These are phyloP conservation scores for Zaprionus africanus DNA, from an alignment of 1,140 invertebrate species.

Conservation along the genomic window DNA sequence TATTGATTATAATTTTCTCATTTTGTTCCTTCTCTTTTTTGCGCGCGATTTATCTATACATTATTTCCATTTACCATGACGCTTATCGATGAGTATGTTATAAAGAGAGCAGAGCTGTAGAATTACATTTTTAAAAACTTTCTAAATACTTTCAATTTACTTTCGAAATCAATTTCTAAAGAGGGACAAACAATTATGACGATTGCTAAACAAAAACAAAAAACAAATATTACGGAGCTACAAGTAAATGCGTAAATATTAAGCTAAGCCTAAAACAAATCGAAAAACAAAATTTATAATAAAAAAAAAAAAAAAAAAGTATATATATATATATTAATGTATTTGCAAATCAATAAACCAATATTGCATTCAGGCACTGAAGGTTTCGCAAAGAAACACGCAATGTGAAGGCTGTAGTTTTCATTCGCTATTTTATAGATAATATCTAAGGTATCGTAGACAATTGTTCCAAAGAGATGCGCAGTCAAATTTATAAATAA, in stretches of 20 bases:
- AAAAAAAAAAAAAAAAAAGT: slow-evolving; percentile 39
- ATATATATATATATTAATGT: slow-evolving; percentile 45
- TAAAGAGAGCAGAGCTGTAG: slow-evolving; percentile 53
- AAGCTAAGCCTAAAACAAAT: slow-evolving; percentile 56
- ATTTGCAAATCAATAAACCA: slow-evolving; percentile 51
- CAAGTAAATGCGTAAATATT: slow-evolving; percentile 68
- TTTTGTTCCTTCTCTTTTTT: slow-evolving; percentile 29
- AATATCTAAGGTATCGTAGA: not conserved
- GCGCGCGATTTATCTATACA: slow-evolving; percentile 20
- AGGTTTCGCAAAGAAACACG: slow-evolving; percentile 20
- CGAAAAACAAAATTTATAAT: slow-evolving; percentile 33
- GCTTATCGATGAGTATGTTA: slow-evolving; percentile 38
- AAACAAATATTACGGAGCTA: slow-evolving; percentile 40
- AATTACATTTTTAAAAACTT: slow-evolving; percentile 54
- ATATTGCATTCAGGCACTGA: slow-evolving; percentile 23
- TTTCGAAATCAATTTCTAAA: slow-evolving; percentile 42
- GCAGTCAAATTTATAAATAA: slow-evolving; percentile 19
- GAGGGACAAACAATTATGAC: slow-evolving; percentile 43
- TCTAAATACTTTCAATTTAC: slow-evolving; percentile 45
- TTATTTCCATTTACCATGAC: slow-evolving; percentile 51
- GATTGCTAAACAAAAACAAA: slow-evolving; percentile 58
- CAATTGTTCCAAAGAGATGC: not conserved
- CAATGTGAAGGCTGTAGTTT: not conserved
- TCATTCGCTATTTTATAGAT: not conserved
- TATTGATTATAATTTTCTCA: slow-evolving; percentile 36